A percentile compares a stretch with the other conserved stretches of the same genome.
Evolutionary conservation across 2,888 invertebrate genomes (phyloP).

Genomic region (Tiliacea aurago): DNA sequence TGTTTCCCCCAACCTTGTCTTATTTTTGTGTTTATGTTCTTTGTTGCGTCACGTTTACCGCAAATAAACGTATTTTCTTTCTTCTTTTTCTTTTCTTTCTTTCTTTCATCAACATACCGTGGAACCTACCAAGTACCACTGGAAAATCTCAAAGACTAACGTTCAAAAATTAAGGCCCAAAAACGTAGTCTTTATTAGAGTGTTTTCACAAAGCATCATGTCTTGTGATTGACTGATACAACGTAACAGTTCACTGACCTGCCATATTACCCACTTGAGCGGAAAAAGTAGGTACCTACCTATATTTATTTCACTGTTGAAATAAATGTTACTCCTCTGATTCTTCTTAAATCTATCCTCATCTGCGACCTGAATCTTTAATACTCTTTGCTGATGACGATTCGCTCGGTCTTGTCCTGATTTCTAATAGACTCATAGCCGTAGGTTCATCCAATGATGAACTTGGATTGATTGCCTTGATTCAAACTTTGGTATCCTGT

Average conservation of each 20-base stretch:
- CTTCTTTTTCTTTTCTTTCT: too few relatives aligned
- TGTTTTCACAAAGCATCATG: background rate
- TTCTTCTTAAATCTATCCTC: slow-evolving; percentile 12
- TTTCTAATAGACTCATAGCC: background rate
- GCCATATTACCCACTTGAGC: background rate
- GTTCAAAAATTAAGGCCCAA: background rate
- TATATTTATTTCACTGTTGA: background rate
- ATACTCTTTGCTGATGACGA: slow-evolving; percentile 19
- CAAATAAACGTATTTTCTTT: too few relatives aligned
- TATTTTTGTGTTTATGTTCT: too few relatives aligned
- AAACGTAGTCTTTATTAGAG: background rate
- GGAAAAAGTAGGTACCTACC: background rate
- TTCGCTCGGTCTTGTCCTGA: background rate
- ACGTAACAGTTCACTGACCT: slow-evolving; percentile 41
- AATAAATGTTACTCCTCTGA: background rate
- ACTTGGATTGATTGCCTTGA: background rate
- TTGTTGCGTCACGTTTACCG: too few relatives aligned
- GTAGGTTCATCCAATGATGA: too few relatives aligned
- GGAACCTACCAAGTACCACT: background rate
- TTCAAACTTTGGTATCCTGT: background rate
- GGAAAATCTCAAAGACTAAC: background rate
- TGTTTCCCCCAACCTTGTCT: too few relatives aligned
- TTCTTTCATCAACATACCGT: background rate
- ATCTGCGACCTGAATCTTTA: slow-evolving; percentile 18
- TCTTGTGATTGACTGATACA: slow-evolving; percentile 10